Conservation (phyloP, 2,797 vertebrate genomes). For the Pangasius mekongensis region DNA sequence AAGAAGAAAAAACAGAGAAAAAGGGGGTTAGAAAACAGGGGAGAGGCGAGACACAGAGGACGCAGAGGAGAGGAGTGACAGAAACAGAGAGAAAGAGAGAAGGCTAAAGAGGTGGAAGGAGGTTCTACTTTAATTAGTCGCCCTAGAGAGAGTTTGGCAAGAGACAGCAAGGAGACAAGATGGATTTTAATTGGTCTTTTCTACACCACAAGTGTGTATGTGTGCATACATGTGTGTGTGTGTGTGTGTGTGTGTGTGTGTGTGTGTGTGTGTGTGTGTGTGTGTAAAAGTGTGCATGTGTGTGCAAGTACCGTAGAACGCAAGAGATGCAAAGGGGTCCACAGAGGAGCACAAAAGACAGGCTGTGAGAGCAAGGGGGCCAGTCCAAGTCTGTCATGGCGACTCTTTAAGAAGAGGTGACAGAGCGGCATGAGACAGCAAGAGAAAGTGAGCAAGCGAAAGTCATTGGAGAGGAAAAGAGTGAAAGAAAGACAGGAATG, state of each 20-base stretch:
- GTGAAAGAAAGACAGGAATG: constrained; percentile 17
- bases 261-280: constrained; percentile 57
- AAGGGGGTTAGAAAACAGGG: constrained; percentile 36
- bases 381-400: constrained; percentile 70
- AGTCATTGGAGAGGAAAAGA: constrained; percentile 66
- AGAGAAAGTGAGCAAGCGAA: constrained; percentile 59
- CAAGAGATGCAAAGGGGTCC: constrained; percentile 44
- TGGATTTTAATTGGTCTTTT: constrained; percentile 80
- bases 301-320: constrained; percentile 11
- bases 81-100: constrained; percentile 38
- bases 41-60: constrained; percentile 40
- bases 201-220: constrained; percentile 62
- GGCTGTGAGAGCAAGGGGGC: constrained; percentile 67
- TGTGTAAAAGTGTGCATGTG: constrained; percentile 60
- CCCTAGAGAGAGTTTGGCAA: constrained; percentile 73
- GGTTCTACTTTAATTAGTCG: constrained; percentile 76
- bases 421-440: constrained; percentile 69
- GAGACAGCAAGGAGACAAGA: constrained; percentile 71
- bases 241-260: constrained; percentile 55
- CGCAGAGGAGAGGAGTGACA: constrained; percentile 39
- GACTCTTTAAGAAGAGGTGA: constrained; percentile 78
- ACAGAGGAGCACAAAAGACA: constrained; percentile 56
- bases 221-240: constrained; percentile 50
- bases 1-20: constrained; percentile 40
- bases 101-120: constrained; percentile 47